Base-by-base conservation (phyloP, 2,113 vertebrate species). In the Tachysurus vachellii region DNA sequence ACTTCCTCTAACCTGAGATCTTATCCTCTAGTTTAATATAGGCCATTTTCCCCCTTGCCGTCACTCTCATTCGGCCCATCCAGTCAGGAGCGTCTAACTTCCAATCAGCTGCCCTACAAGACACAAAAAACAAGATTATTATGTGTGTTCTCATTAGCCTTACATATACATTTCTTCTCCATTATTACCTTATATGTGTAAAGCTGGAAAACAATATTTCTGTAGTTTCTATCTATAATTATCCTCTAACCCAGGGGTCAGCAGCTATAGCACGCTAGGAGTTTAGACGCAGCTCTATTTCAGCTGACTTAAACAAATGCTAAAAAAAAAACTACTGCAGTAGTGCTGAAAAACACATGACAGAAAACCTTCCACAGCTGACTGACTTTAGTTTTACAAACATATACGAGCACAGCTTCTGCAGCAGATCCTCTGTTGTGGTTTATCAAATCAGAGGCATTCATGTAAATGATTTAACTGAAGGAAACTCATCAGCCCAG, bases 21-120 rank as follows among this genome's bases (percentile, higher is more conserved):
- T 97, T 99, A 94, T 99, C 98, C 91, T 99, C 98, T 80, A 99
- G 92, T 88, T 99, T 99, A 85, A 99, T 96, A 31, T 95, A 99
- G 1, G 97, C 98, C 70, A 96, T 94, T 92, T 97, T 99, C 80
- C 98, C 98, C 90, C 96, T 97, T 26, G 98, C 98, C 13, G 97
- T 99, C 89, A 99, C 95, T 66, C 98, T 95, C 90, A 99, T 96
- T 44, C 98, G 96, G 44, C 98, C 98, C 26, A 96, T 97, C 98
- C 98, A 99, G 89, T 99, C 98, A 0, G 98, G 98, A 81, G 97
- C 93, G 57, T 99, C 98, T 92, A 99, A 93, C 93, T 99, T 99
- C 98, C 98, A 99, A 90, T 99, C 98, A n/a, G 98, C 97, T 5
- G 98, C 98, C 94, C 98, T 99, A 90, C 47, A 59, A 90, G 47